phyloP scores from a whole-genome alignment of 2,113 vertebrate species.

The Tachycineta bicolor region DNA sequence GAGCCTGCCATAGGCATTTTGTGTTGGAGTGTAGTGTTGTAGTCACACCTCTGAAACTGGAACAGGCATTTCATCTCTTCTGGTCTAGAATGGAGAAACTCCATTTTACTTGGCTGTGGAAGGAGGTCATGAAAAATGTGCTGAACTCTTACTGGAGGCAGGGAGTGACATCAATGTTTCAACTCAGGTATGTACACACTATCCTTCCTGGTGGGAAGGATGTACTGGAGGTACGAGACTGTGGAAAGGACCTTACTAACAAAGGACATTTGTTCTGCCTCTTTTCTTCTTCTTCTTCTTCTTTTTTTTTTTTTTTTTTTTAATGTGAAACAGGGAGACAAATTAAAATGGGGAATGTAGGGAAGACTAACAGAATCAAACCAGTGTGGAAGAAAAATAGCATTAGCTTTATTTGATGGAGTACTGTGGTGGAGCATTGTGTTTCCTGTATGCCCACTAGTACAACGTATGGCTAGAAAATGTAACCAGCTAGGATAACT shows the following conservation, averaged over 20 bases:
- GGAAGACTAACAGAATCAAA: not conserved
- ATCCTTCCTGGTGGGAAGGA: not conserved
- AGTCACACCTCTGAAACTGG: not conserved
- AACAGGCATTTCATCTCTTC: not conserved
- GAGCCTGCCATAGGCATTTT: not conserved
- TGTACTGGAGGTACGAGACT: not conserved
- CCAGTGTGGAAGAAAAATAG: not conserved
- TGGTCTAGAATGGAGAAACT: slow-evolving; percentile 82
- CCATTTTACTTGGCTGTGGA: slow-evolving; percentile 84
- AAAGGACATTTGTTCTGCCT: not conserved
- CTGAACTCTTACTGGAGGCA: slow-evolving; percentile 79
- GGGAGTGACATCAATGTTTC: slow-evolving; percentile 83
- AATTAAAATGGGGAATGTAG: not conserved
- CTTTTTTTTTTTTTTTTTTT: too few relatives aligned
- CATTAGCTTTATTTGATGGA: not conserved
- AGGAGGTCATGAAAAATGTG: slow-evolving; percentile 80
- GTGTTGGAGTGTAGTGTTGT: not conserved
- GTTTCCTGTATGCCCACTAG: not conserved
- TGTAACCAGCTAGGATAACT: not conserved
- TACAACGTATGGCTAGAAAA: not conserved
- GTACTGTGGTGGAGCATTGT: not conserved
- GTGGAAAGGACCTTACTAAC: not conserved
- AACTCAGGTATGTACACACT: slow-evolving; percentile 71
- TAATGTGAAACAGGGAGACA: not conserved
- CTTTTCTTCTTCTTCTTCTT: not conserved